A percentile compares a stretch with the other conserved stretches of the same genome.
Evolutionary conservation across 1,140 invertebrate genomes (phyloP).

Genomic region (Bombus impatiens): DNA sequence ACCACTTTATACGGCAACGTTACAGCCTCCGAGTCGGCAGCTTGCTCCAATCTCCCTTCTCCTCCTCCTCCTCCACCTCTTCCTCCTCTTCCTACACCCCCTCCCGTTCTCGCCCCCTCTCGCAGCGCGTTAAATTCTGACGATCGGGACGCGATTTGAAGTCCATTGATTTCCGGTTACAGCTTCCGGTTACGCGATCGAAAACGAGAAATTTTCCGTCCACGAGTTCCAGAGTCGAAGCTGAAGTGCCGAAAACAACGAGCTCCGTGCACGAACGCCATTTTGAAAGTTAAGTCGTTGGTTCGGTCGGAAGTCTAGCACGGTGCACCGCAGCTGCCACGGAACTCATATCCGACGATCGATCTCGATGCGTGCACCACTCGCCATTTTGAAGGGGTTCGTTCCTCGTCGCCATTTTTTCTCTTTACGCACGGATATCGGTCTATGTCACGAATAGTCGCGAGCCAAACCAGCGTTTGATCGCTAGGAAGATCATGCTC

Average conservation of each 20-base stretch:
- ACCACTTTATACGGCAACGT: conserved; percentile 66
- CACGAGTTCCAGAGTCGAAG: background rate
- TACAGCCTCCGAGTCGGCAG: conserved; percentile 54
- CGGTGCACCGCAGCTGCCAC: conserved; percentile 66
- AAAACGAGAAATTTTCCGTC: background rate
- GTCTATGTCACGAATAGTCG: conserved; percentile 62
- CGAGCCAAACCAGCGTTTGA: conserved; percentile 3
- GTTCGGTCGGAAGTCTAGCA: conserved; percentile 63
- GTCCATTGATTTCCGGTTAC: background rate
- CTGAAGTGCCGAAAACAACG: background rate
- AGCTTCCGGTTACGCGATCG: background rate
- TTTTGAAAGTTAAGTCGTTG: conserved; percentile 65
- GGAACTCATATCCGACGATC: conserved; percentile 66
- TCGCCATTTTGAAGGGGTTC: conserved; percentile 65
- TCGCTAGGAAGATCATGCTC: background rate
- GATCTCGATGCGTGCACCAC: conserved; percentile 65
- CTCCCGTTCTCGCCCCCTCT: background rate
- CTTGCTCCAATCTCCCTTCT: conserved; percentile 25
- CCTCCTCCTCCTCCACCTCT: conserved; percentile 17
- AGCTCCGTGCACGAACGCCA: conserved; percentile 43
- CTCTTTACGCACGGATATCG: conserved; percentile 66
- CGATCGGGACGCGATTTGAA: background rate
- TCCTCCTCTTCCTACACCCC: conserved; percentile 1
- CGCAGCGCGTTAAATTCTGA: background rate
- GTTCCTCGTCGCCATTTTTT: conserved; percentile 61